Base-by-base conservation (phyloP, 2,113 vertebrate genomes). In the Anguilla japonica region DNA sequence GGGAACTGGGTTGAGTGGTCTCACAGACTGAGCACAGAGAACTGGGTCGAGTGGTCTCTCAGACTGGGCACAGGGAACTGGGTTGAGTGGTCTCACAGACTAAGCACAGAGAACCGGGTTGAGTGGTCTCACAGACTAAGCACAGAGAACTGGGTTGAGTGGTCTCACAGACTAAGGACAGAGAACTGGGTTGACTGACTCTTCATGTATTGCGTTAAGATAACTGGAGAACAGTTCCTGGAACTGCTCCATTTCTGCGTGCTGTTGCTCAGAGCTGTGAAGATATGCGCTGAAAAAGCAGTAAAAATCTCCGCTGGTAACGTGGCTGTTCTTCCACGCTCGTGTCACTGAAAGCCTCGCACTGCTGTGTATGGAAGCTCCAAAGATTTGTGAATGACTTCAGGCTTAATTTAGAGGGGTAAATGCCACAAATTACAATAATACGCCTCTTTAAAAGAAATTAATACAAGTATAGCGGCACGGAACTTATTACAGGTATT, bases 211-310 rank as follows among this genome's bases (percentile, higher is more conserved):
- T 63, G 84, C 82, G 85, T 88, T 89, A 83, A 87, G 78, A 16
- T 89, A 57, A 86, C 91, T 88, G 56, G 85, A 79, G 43, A 50
- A 88, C 39, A 34, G 83, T 80, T 84, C 75, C 60, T 39, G 43
- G 87, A 85, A 82, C 83, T 81, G 18, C 56, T 79, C 20, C 39
- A 39, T 86, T 67, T 84, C 13, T 43, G 41, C 53, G 87, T 63
- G n/a, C 56, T 15, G 63, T 86, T 83, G 20, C 22, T 84, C 39
- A 57, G 40, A 63, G 41, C 34, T 39, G 41, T 39, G 50, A 67
- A 29, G n/a, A 34, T 83, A 16, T 67, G 56, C 40, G 34, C 39
- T 56, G 56, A 78, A 87, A 82, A 43, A 79, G 83, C 67, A 79
- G 85, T 46, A 1, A 85, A 85, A 84, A 53, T 79, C n/a, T 40